Percentiles rank a stretch among this genome's conserved stretches.
These are phyloP conservation scores for Noturus placidus DNA, from an alignment of 2,113 vertebrate species.

Conservation along the genomic window DNA sequence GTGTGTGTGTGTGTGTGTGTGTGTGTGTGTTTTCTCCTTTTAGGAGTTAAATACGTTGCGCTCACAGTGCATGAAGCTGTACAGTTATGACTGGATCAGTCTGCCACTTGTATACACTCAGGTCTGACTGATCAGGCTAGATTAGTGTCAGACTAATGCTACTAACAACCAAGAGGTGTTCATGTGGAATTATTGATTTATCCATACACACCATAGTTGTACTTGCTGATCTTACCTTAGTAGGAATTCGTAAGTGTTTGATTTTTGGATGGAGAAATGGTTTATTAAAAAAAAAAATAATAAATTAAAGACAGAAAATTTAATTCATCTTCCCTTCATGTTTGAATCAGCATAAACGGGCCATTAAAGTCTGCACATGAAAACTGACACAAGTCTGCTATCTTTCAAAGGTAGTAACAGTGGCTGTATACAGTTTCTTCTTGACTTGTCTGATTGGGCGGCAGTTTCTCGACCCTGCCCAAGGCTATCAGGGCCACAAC, in stretches of 20 bases:
- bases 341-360: not conserved
- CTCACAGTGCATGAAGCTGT: slow-evolving; percentile 88
- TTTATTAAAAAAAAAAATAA: not conserved
- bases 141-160: not conserved
- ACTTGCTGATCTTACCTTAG: not conserved
- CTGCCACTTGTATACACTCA: slow-evolving; percentile 95
- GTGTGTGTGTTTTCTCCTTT: slow-evolving; percentile 27
- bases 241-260: not conserved
- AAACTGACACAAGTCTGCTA: not conserved
- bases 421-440: slow-evolving; percentile 96
- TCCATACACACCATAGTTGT: not conserved
- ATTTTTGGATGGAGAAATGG: not conserved
- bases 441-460: slow-evolving; percentile 90
- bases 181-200: not conserved
- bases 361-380: not conserved
- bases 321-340: not conserved
- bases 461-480: slow-evolving; percentile 90
- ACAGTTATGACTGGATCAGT: slow-evolving; percentile 95
- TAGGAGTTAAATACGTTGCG: slow-evolving; percentile 90
- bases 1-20: not conserved
- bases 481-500: slow-evolving; percentile 87
- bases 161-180: slow-evolving; percentile 1
- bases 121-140: slow-evolving; percentile 68
- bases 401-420: slow-evolving; percentile 84
- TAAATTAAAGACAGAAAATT: not conserved